Conservation (phyloP, 2,888 invertebrate species). For the Metellina segmentata region DNA sequence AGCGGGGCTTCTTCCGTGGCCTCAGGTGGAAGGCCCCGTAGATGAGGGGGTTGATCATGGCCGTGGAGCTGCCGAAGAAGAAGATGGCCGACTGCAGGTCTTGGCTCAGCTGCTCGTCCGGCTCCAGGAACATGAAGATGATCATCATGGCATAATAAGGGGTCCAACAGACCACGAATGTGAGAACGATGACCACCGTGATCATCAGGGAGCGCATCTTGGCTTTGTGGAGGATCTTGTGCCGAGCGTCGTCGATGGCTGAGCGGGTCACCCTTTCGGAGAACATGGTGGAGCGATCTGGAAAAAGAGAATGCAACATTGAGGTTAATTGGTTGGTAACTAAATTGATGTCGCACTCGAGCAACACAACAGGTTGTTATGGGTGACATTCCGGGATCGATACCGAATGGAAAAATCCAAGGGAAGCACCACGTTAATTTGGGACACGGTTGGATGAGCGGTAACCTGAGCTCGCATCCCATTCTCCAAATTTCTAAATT, state of each 20-base stretch:
- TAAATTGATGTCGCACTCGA: no score
- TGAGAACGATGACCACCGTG: conserved; percentile 90
- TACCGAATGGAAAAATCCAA: no score
- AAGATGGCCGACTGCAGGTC: conserved; percentile 88
- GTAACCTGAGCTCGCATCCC: no score
- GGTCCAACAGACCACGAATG: conserved; percentile 91
- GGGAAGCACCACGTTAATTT: no score
- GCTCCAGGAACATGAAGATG: conserved; percentile 87
- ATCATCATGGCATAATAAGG: conserved; percentile 93
- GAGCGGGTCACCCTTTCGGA: conserved; percentile 31
- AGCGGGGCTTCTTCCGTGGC: conserved; percentile 2
- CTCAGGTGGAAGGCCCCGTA: conserved; percentile 93
- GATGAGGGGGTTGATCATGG: conserved; percentile 91
- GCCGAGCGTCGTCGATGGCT: conserved; percentile 78
- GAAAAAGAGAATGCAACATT: not conserved
- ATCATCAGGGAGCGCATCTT: conserved; percentile 89
- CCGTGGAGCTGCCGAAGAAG: conserved; percentile 93
- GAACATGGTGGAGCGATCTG: conserved; percentile 66
- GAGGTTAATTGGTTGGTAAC: no score
- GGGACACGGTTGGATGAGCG: no score
- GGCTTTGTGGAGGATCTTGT: conserved; percentile 86
- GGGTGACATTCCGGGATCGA: no score
- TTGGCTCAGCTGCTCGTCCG: conserved; percentile 83
- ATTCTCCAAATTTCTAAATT: no score
- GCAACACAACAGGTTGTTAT: no score